Evolutionary conservation across 2,113 vertebrate genomes (phyloP), one percentile per base, ranked within the genome.

Genomic region (Prolemur simus): DNA sequence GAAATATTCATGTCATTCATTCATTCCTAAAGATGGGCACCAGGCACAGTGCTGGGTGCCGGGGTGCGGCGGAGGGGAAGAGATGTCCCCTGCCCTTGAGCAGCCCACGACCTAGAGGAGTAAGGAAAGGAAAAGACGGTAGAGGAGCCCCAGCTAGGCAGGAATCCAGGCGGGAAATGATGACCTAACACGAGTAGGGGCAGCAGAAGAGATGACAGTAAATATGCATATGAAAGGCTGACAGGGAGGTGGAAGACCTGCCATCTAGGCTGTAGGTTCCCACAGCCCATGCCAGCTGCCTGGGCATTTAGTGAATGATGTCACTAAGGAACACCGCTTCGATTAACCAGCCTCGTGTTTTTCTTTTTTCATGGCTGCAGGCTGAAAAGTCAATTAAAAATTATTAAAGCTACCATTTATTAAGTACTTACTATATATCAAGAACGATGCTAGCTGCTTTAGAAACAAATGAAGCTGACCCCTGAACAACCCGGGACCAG

Each of bases 351-450:
- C 56, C 39, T 68, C 23, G 32, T 39, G 11, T 32, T 64, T 91
- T 52, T 93, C 25, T 74, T 74, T 45, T 56, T 63, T 81, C 74
- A 74, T 66, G 45, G 52, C 66, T 93, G 74, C 37, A 82, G 87
- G 83, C 52, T 95, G 52, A 80, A 89, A 97, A 80, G 58, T 77
- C 60, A n/a, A 96, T 86, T 87, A 95, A 84, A 94, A 93, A 91
- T 85, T 87, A 94, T 96, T 27, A 95, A 90, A 91, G 77, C 87
- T 29, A 54, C 34, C 56, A 78, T 87, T 96, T 77, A 93, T 20
- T 54, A 64, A 93, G 37, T 64, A 32, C 47, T 95, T 64, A 86
- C 45, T 84, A 45, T 52, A n/a, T 52, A 52, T 52, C 37, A 93
- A 96, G 64, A 58, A 94, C n/a, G 39, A 56, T 37, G 45, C 29